These are phyloP conservation scores for Drepana arcuata DNA, from an alignment of 1,140 invertebrate genomes.

Conservation along the genomic window DNA sequence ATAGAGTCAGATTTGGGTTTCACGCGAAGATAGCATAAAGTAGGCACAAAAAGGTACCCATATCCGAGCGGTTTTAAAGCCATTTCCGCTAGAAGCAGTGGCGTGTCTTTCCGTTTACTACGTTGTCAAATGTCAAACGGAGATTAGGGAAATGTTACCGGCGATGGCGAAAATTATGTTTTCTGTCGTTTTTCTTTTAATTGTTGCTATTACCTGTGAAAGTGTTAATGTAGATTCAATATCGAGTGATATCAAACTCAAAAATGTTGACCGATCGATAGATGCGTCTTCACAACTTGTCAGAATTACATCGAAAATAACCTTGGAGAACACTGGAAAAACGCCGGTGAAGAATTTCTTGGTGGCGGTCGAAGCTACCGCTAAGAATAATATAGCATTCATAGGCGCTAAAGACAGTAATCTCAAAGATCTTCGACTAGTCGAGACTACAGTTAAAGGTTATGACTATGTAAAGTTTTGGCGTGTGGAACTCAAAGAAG, in stretches of 20 bases:
- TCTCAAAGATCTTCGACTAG: slow-evolving; percentile 76
- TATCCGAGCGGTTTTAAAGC: no score
- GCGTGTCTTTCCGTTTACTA: slow-evolving; percentile 57
- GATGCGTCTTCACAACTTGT: slow-evolving; percentile 92
- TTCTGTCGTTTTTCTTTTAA: slow-evolving; percentile 41
- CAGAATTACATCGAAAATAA: slow-evolving; percentile 85
- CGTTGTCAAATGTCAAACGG: slow-evolving; percentile 50
- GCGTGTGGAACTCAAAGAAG: slow-evolving; percentile 76
- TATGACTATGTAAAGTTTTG: slow-evolving; percentile 72
- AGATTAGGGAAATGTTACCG: slow-evolving; percentile 31
- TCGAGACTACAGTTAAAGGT: slow-evolving; percentile 70
- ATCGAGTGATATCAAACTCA: slow-evolving; percentile 76
- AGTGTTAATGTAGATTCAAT: slow-evolving; percentile 45
- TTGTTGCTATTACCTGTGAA: slow-evolving; percentile 27
- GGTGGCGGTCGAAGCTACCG: slow-evolving; percentile 78
- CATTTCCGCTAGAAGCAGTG: slow-evolving; percentile 28
- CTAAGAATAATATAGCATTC: slow-evolving; percentile 80
- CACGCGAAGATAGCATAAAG: no score
- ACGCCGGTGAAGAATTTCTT: slow-evolving; percentile 79
- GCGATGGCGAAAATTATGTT: slow-evolving; percentile 48
- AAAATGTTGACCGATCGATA: slow-evolving; percentile 88
- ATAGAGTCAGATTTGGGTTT: no score
- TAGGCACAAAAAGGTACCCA: no score
- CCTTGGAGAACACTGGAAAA: slow-evolving; percentile 86
- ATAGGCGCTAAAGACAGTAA: slow-evolving; percentile 79